Base-by-base conservation (phyloP, 2,113 vertebrate species). In the Prionailurus viverrinus region DNA sequence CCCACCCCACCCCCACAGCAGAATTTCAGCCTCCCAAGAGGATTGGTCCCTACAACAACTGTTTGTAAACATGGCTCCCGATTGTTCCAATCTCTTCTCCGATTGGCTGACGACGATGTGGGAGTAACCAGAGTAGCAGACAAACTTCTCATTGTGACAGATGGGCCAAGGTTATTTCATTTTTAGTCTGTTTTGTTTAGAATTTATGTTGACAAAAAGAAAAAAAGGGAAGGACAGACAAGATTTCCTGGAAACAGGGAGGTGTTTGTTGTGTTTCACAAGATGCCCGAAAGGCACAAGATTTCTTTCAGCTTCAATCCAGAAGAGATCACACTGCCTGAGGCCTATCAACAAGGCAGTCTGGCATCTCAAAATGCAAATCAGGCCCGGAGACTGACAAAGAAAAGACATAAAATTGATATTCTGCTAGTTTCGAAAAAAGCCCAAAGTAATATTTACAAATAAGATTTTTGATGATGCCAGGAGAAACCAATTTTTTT, bases 161-260 rank as follows among this genome's bases (percentile, higher is more conserved):
- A 99, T 98, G 98, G 98, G 89, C 96, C 97, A 33, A 73, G 89
- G 91, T 94, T 97, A 96, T 76, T 98, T 96, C 97, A 96, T 96
- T 97, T 98, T 98, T 65, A 98, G 87, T 96, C 89, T 31, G 1
- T 97, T 98, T 98, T 98, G 98, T 98, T 98, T 98, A 97, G 98
- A 95, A 98, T 98, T 98, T 98, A 97, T 98, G 96, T 98, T 98
- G 98, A 98, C 97, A 97, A 98, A 98, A 95, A 97, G 95, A 97
- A 94, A 88, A 90, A 73, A 86, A 74, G 63, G 53, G 79, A 41
- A 98, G 65, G 94, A 27, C 84, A 80, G 91, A 65, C 92, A 92
- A 87, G 91, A 84, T 94, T 96, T 97, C 92, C 96, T 97, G 98
- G 97, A 97, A 94, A 61, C 85, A 3, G 91, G 96, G 95, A 98